These are phyloP conservation scores for Lampropteryx suffumata DNA, from an alignment of 2,888 invertebrate genomes.

Conservation along the genomic window DNA sequence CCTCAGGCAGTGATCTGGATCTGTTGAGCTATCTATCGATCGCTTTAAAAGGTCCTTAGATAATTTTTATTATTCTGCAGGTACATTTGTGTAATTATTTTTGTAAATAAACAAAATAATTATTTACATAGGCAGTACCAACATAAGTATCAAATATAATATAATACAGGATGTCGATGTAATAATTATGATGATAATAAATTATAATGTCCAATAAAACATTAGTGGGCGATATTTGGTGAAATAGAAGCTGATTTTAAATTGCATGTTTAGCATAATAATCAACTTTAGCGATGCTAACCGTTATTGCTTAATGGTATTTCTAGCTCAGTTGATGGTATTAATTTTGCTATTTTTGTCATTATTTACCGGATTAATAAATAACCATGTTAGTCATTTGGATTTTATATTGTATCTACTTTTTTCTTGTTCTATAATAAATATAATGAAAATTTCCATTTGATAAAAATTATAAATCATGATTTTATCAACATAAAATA, in stretches of 20 bases:
- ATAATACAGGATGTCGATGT: slow-evolving; percentile 34
- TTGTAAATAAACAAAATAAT: too few species aligned
- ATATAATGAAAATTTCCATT: too few species aligned
- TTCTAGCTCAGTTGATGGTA: slow-evolving; percentile 11
- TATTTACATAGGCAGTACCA: neutral
- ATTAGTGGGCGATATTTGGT: slow-evolving; percentile 35
- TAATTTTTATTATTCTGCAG: too few species aligned
- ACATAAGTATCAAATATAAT: slow-evolving; percentile 36
- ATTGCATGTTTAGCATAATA: slow-evolving; percentile 35
- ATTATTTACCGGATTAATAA: slow-evolving; percentile 11
- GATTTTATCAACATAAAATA: too few species aligned
- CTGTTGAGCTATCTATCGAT: too few species aligned
- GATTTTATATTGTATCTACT: neutral
- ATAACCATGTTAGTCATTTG: neutral
- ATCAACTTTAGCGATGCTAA: slow-evolving; percentile 18
- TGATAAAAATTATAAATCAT: too few species aligned
- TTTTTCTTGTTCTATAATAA: neutral
- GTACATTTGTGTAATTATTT: too few species aligned
- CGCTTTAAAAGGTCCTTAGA: too few species aligned
- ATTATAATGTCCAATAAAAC: slow-evolving; percentile 44
- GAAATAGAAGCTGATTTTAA: slow-evolving; percentile 41
- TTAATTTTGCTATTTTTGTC: slow-evolving; percentile 12
- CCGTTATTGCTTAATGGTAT: slow-evolving; percentile 22
- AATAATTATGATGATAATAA: slow-evolving; percentile 40
- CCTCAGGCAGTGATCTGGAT: too few species aligned